phyloP scores from a whole-genome alignment of 2,797 vertebrate genomes.

The Carapus acus region DNA sequence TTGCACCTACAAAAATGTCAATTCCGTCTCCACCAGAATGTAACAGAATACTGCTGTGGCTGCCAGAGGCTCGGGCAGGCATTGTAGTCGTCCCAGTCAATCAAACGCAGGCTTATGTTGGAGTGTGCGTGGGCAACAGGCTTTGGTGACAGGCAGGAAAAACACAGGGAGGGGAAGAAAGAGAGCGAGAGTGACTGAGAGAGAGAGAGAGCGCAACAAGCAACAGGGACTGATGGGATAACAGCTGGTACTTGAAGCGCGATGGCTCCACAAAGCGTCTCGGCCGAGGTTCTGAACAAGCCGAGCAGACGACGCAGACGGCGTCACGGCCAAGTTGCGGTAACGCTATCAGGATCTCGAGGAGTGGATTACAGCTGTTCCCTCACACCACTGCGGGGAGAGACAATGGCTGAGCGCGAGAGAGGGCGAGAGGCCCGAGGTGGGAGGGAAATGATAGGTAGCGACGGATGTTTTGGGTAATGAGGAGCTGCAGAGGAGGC shows the following conservation, averaged over 20 bases:
- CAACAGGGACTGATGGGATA: not conserved
- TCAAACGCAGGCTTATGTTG: constrained; percentile 30
- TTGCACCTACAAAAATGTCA: not conserved
- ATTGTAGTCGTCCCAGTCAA: constrained; percentile 44
- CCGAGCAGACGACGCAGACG: no score
- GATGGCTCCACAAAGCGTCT: no score
- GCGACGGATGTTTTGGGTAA: no score
- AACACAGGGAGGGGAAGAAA: constrained; percentile 4
- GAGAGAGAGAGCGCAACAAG: constrained; percentile 5
- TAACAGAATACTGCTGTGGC: not conserved
- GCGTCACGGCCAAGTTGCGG: no score
- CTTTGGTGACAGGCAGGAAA: constrained; percentile 27
- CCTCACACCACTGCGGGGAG: no score
- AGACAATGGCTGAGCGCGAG: no score
- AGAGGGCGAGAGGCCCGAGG: no score
- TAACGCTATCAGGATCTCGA: no score
- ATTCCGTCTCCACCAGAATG: constrained; percentile 1
- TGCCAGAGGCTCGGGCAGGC: constrained; percentile 27
- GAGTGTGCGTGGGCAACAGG: constrained; percentile 42
- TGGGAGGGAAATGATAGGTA: no score
- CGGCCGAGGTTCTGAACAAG: no score
- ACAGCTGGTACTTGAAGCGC: constrained; percentile 22
- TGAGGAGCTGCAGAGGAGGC: not conserved
- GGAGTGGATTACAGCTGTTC: no score
- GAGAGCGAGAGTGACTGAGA: constrained; percentile 5